phyloP scores from a whole-genome alignment of 1,140 invertebrate genomes.

The Drosophila tropicalis region DNA sequence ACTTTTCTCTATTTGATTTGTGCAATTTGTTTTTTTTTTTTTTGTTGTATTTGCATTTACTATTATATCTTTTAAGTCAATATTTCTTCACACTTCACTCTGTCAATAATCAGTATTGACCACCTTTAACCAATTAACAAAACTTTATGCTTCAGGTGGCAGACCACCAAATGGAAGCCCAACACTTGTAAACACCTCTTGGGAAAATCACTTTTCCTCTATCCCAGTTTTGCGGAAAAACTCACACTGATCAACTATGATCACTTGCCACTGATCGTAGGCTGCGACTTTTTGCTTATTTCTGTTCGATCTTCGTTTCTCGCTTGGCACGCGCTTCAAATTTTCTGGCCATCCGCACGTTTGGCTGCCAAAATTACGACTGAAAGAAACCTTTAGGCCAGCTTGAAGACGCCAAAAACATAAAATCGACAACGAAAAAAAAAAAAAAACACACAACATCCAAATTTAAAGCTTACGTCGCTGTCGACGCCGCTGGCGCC shows the following conservation, averaged over 20 bases:
- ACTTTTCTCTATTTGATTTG: slow-evolving; percentile 8
- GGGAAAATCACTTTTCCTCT: slow-evolving; percentile 4
- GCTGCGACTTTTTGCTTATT: not conserved
- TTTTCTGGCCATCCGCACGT: slow-evolving; percentile 65
- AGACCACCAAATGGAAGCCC: slow-evolving; percentile 2
- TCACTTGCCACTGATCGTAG: not conserved
- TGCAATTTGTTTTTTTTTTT: slow-evolving; percentile 2
- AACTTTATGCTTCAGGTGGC: slow-evolving; percentile 18
- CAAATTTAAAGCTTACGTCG: slow-evolving; percentile 44
- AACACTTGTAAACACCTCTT: not conserved
- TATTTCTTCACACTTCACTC: slow-evolving; percentile 19
- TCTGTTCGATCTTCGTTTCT: slow-evolving; percentile 25
- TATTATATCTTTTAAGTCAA: slow-evolving; percentile 1
- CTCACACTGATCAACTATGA: not conserved
- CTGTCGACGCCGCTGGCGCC: slow-evolving; percentile 16
- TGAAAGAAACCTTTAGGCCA: slow-evolving; percentile 62
- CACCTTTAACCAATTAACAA: slow-evolving; percentile 20
- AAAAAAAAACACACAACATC: slow-evolving; percentile 1
- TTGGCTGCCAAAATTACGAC: slow-evolving; percentile 76
- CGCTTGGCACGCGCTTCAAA: slow-evolving; percentile 21
- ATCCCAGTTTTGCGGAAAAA: slow-evolving; percentile 13
- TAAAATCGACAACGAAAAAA: not conserved
- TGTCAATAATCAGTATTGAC: slow-evolving; percentile 15
- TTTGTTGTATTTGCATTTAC: not conserved
- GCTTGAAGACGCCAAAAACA: slow-evolving; percentile 63